These are phyloP conservation scores for Halocynthia roretzi DNA, from an alignment of 23 tunicate species.

Conservation along the genomic window DNA sequence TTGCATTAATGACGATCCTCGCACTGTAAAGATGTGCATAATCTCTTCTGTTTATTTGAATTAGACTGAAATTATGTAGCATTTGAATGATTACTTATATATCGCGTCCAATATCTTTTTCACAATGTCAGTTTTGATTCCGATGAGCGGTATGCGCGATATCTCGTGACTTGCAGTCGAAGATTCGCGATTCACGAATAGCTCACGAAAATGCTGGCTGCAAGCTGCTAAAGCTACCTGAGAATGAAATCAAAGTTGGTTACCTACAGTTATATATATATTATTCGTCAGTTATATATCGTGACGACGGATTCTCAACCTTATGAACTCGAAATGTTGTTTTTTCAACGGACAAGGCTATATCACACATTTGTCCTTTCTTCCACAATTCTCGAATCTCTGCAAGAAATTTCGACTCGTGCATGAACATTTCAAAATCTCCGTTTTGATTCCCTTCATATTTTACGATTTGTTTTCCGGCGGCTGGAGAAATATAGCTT, in stretches of 20 bases:
- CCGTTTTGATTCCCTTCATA: neutral
- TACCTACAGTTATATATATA: neutral
- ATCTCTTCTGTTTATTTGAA: neutral
- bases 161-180: slow-evolving; percentile 5
- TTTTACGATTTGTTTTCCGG: neutral
- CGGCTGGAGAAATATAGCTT: neutral
- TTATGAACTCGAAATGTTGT: slow-evolving; percentile 57
- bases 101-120: slow-evolving; percentile 32
- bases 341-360: slow-evolving; percentile 36
- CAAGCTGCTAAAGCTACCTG: slow-evolving; percentile 58
- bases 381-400: slow-evolving; percentile 38
- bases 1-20: slow-evolving; percentile 21
- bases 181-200: slow-evolving; percentile 30
- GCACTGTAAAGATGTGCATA: slow-evolving; percentile 28
- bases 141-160: slow-evolving; percentile 49
- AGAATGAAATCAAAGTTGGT: neutral
- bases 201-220: slow-evolving; percentile 59
- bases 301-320: slow-evolving; percentile 7
- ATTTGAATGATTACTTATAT: slow-evolving; percentile 33
- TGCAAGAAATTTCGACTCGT: slow-evolving; percentile 1
- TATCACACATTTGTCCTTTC: slow-evolving; percentile 49
- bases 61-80: neutral
- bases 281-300: too few species aligned
- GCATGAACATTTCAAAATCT: slow-evolving; percentile 3
- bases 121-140: slow-evolving; percentile 33